Percentiles rank a stretch among this genome's conserved stretches.
These are phyloP conservation scores for Oceanodroma tethys DNA, from an alignment of 2,113 vertebrate species.

Conservation along the genomic window DNA sequence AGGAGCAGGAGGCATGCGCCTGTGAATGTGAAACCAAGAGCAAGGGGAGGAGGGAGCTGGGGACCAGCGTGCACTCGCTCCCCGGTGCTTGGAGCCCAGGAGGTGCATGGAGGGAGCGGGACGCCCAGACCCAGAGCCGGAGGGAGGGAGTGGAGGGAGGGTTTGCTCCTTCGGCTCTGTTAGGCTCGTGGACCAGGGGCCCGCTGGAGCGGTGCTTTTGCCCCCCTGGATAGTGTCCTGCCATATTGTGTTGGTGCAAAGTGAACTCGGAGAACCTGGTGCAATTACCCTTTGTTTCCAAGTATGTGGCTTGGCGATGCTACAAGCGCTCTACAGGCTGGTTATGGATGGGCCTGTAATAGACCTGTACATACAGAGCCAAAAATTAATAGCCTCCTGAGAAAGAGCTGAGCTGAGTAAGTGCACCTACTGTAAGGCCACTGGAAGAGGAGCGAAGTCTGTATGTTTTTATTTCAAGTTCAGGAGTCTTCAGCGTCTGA, in stretches of 20 bases:
- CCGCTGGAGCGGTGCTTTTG: not conserved
- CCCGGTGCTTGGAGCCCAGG: not conserved
- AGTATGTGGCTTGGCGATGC: accelerated
- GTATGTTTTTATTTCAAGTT: not conserved
- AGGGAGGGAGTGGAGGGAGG: not conserved
- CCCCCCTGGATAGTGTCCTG: accelerated
- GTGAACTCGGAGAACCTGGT: not conserved
- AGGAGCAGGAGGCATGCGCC: not conserved
- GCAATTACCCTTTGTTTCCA: not conserved
- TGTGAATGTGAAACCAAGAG: not conserved
- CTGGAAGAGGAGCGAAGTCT: not conserved
- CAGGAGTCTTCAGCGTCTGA: not conserved
- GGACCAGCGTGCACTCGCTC: accelerated
- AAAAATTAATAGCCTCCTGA: not conserved
- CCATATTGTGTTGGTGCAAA: accelerated
- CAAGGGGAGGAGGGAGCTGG: not conserved
- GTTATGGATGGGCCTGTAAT: not conserved
- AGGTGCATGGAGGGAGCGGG: not conserved
- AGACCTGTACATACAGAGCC: not conserved
- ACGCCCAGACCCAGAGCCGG: accelerated
- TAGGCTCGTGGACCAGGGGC: not conserved
- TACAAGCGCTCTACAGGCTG: not conserved
- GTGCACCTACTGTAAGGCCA: not conserved
- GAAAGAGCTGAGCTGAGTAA: conserved; percentile 26
- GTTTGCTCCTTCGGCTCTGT: not conserved